Evolutionary conservation across 2,797 vertebrate species (phyloP).

Genomic region (Neopelma chrysocephalum): DNA sequence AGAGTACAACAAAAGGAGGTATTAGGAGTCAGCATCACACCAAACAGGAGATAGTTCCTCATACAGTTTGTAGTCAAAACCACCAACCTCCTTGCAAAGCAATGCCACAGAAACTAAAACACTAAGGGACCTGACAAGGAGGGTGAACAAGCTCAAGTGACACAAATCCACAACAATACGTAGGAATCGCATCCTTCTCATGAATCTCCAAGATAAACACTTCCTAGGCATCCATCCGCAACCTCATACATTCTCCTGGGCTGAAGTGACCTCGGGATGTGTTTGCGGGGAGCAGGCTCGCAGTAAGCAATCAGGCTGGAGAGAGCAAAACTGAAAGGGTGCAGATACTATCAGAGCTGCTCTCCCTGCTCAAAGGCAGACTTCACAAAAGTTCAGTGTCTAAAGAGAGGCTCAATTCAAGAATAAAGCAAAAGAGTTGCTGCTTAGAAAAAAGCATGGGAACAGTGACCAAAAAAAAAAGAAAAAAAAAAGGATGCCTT

Average conservation of each 20-base stretch:
- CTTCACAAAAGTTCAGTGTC: slow-evolving; percentile 11
- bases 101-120: not conserved
- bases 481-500: not conserved
- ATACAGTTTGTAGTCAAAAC: not conserved
- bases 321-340: not conserved
- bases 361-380: not conserved
- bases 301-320: not conserved
- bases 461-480: not conserved
- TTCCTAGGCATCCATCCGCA: not conserved
- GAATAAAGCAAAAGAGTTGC: not conserved
- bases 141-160: not conserved
- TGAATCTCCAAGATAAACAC: not conserved
- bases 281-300: not conserved
- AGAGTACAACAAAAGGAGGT: not conserved
- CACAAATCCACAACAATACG: not conserved
- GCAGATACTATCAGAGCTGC: not conserved
- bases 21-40: not conserved
- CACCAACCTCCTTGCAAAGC: not conserved
- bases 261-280: not conserved
- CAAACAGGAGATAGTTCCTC: not conserved
- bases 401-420: not conserved
- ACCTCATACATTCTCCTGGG: not conserved
- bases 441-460: not conserved
- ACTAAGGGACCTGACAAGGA: not conserved
- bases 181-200: not conserved